These are phyloP conservation scores for Schizopygopsis pylzovi DNA, from an alignment of 2,797 vertebrate genomes.

Conservation along the genomic window DNA sequence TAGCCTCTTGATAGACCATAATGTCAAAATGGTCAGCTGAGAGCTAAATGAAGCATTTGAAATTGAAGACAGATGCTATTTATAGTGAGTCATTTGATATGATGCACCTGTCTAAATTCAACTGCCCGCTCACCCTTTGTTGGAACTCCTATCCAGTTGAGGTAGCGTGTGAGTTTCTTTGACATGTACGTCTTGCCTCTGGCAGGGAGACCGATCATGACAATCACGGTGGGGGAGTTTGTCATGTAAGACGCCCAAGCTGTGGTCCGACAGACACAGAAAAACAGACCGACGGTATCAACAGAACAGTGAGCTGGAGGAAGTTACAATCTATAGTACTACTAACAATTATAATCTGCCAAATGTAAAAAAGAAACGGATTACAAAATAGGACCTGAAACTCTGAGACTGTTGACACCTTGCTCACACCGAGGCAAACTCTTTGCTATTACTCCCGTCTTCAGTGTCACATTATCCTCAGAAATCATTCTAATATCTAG, in stretches of 20 bases:
- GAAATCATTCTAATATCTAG: background rate
- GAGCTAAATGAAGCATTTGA: background rate
- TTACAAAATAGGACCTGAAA: background rate
- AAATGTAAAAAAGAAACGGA: background rate
- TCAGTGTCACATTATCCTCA: background rate
- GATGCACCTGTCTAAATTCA: background rate
- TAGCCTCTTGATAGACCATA: background rate
- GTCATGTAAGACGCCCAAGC: constrained; percentile 98
- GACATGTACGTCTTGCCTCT: constrained; percentile 96
- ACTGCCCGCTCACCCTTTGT: constrained; percentile 85
- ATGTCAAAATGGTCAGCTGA: constrained; percentile 21
- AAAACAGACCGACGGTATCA: background rate
- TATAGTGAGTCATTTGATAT: constrained; percentile 22
- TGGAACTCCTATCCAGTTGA: constrained; percentile 98
- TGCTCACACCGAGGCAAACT: background rate
- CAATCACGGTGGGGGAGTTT: constrained; percentile 93
- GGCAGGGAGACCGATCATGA: constrained; percentile 95
- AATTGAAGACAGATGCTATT: constrained; percentile 6
- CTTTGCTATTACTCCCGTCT: background rate
- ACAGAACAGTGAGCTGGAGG: background rate
- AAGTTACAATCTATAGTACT: background rate
- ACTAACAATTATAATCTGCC: background rate
- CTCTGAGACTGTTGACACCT: background rate
- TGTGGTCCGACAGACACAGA: constrained; percentile 63
- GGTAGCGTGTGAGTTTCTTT: constrained; percentile 96